Base-by-base conservation (phyloP, 2,113 vertebrate species). In the Hoplias malabaricus region DNA sequence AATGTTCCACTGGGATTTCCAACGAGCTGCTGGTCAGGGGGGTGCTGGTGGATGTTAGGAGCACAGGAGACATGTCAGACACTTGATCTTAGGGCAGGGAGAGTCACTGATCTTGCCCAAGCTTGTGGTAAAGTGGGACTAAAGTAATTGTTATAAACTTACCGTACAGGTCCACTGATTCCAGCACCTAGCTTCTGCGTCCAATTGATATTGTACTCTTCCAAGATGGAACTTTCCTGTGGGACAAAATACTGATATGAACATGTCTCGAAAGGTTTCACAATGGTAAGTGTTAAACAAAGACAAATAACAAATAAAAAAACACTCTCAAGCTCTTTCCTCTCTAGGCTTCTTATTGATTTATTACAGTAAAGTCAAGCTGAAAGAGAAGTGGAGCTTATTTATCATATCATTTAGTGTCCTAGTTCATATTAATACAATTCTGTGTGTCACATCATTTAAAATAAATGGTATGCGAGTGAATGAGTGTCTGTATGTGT, bases 81-180 rank as follows among this genome's bases (percentile, higher is more conserved):
- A 16, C 16, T 7, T 50, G 46, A 50, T 21, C 46, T 13, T n/a
- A 6, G 43, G 16, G 43, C 2, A 5, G 40, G 13, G 19, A 2
- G 13, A 12, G 42, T 5, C 42, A 43, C 13, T 46, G 14, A 46
- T 16, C 43, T 46, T 46, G 5, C 43, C 14, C 13, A 16, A 16
- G 5, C 53, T 29, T 19, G 31, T 61, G 57, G 31, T 9, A 29
- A 61, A 6, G 8, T 61, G 56, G 14, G 57, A 33, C 6, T 33
- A 16, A 33, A 16, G 10, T 56, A 12, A 8, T 29, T 5, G 23
- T 34, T 21, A 43, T 6, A 42, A 25, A 12, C 0, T 90, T 92
- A 98, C 98, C 98, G 96, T 75, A 99, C 98, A 76, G 98, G 98
- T 80, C 98, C 98, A 84, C 97, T 99, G 92, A 99, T 99, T 80